phyloP scores from a whole-genome alignment of 2,113 vertebrate species.

The Circaetus gallicus region DNA sequence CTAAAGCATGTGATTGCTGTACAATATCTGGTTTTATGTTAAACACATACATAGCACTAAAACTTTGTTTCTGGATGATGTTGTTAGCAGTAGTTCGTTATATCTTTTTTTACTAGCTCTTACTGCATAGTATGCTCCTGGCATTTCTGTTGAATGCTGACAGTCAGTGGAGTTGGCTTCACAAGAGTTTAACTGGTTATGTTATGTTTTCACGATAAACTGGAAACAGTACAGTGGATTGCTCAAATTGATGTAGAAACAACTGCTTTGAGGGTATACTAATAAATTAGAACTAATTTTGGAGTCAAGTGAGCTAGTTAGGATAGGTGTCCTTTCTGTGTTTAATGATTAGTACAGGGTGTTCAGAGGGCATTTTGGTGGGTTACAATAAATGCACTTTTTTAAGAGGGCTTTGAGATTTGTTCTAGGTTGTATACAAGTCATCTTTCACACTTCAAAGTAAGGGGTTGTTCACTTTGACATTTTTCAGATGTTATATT shows the following conservation, averaged over 20 bases:
- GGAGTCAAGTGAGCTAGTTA: neutral
- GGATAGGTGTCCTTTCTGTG: no score
- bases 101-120: neutral
- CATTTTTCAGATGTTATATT: neutral
- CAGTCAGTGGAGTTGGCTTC: neutral
- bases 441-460: neutral
- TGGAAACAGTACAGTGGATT: neutral
- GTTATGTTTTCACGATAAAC: neutral
- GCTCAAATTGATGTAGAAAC: neutral
- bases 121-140: neutral
- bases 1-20: neutral
- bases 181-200: neutral
- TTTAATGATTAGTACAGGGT: no score
- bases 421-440: neutral
- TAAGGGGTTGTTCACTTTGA: neutral
- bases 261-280: neutral
- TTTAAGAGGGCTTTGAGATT: neutral
- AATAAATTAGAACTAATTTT: neutral
- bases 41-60: fast-evolving
- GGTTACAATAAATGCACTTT: neutral
- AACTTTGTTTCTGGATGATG: neutral
- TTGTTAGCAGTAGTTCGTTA: fast-evolving
- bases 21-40: fast-evolving
- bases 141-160: neutral
- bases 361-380: neutral